phyloP scores from a whole-genome alignment of 1,140 invertebrate species.

The Vanessa atalanta region DNA sequence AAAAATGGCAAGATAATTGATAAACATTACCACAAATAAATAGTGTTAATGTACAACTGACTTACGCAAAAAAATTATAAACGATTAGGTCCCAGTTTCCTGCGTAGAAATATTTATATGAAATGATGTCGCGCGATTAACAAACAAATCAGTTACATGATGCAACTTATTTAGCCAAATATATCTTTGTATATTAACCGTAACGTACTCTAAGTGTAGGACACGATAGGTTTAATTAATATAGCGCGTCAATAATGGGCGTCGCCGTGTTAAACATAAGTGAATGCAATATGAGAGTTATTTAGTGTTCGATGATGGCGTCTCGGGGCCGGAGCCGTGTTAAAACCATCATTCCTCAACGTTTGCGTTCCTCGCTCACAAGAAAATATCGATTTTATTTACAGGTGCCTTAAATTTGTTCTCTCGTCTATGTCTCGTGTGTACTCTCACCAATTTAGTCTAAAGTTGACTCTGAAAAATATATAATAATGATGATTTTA shows the following conservation, averaged over 20 bases:
- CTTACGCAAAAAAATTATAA: neutral
- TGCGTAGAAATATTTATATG: neutral
- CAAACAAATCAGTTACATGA: neutral
- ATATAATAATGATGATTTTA: conserved; percentile 3
- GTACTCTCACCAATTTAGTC: neutral
- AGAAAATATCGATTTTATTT: conserved; percentile 11
- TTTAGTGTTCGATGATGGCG: conserved; percentile 9
- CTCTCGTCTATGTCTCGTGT: neutral
- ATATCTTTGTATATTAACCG: conserved; percentile 30
- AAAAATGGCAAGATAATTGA: neutral
- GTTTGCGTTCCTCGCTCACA: neutral
- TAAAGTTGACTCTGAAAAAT: conserved; percentile 6
- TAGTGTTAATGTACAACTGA: neutral
- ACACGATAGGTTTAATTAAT: conserved; percentile 6
- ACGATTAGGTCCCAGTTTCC: neutral
- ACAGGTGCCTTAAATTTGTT: conserved; percentile 26
- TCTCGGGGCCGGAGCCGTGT: neutral
- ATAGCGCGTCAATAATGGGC: neutral
- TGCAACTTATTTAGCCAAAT: conserved; percentile 32
- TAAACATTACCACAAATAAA: neutral
- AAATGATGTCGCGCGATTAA: neutral
- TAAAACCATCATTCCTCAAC: neutral
- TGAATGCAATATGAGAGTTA: conserved; percentile 21
- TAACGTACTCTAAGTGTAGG: conserved; percentile 13
- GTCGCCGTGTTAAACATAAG: conserved; percentile 9